phyloP scores from a whole-genome alignment of 1,140 invertebrate genomes.

The Reticulitermes speratus region DNA sequence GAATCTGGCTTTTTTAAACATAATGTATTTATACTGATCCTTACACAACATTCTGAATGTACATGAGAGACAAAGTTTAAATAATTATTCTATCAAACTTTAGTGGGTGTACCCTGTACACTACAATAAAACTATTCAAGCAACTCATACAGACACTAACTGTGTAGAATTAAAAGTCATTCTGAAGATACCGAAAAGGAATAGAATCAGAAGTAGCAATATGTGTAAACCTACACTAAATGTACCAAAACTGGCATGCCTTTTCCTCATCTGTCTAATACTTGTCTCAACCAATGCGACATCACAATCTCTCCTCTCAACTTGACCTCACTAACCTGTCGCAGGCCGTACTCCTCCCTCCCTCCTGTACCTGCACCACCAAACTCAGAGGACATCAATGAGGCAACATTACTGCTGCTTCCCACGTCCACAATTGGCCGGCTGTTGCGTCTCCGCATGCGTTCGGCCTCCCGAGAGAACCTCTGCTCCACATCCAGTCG shows the following conservation, averaged over 20 bases:
- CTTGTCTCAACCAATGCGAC: conserved; percentile 7
- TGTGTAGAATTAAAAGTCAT: not conserved
- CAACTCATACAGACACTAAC: not conserved
- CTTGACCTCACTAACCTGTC: conserved; percentile 7
- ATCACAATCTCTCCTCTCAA: not conserved
- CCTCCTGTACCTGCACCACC: conserved; percentile 3
- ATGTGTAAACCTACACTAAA: not conserved
- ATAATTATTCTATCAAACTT: not conserved
- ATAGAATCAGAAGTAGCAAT: not conserved
- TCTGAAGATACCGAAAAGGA: not conserved
- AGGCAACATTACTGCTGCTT: conserved; percentile 10
- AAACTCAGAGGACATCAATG: not conserved
- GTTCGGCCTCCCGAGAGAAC: conserved; percentile 43
- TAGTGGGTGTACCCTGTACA: not conserved
- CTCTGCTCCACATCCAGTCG: conserved; percentile 49
- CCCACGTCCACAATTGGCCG: conserved; percentile 46
- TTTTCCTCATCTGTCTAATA: conserved; percentile 2
- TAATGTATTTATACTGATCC: too few relatives aligned
- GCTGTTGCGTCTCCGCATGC: conserved; percentile 48
- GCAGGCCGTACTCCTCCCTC: conserved; percentile 19
- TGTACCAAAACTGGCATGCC: conserved; percentile 14
- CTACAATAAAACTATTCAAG: conserved; percentile 3
- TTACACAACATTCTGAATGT: too few relatives aligned
- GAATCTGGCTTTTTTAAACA: too few relatives aligned
- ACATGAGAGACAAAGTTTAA: not conserved